Evolutionary conservation across 2,888 invertebrate species (phyloP), one percentile per base, ranked within the genome.

Genomic region (Lamproptera curius): DNA sequence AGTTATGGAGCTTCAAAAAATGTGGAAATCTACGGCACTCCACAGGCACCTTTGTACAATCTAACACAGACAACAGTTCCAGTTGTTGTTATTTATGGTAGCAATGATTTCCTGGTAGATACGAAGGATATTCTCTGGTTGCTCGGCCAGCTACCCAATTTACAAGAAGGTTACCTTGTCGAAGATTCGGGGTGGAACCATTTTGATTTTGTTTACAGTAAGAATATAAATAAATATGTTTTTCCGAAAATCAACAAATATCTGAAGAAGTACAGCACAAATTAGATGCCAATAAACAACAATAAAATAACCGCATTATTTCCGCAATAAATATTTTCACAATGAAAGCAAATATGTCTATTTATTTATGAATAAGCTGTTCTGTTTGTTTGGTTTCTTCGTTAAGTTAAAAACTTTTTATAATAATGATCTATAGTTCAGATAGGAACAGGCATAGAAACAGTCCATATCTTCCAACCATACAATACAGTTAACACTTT

Each of bases 31-130:
- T 78, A 78, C 35, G 56, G 61, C 0, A 56, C 57, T 0, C 11
- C n/a, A 0, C 16, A 23, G 0, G 65, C 75, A 0, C 75, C 76
- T 0, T 45, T 49, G 2, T 76, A 75, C 36, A 57, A 76, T 23
- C 42, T 78, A 13, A 57, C 37, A 13, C 65, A 64, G 23, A 57
- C 76, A 3, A 69, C 59, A 0, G 63, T 64, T 54, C 58, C 59
- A 0, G 53, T 64, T 0, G 60, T 61, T 0, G 16, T 76, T 33
- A 35, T 72, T 0, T 65, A 62, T 37, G 67, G 65, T 0, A 49
- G 47, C 8, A 68, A 68, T 40, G 77, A 78, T 33, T 47, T 52
- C 1, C 36, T 74, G 14, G 59, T 70, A 0, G 62, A 62, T 1
- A 23, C 66, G 1, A 42, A 55, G 17, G 73, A 76, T 28, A 63